Conservation (phyloP, 1,140 invertebrate genomes). For the Drosophila virilis region DNA sequence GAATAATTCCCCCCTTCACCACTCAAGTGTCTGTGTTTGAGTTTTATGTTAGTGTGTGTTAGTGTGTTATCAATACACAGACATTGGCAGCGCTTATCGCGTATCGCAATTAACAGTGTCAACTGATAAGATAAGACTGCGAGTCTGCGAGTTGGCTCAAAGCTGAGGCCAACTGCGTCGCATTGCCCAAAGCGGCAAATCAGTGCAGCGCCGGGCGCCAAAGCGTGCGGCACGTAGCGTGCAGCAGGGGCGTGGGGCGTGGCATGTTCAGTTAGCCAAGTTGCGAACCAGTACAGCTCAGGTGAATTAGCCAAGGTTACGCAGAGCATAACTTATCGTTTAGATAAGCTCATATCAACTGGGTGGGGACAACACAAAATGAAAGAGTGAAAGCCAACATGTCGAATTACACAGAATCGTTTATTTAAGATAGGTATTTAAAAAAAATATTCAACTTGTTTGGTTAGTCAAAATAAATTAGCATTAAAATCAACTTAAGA, state of each 20-base stretch:
- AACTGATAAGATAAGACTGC: slow-evolving; percentile 56
- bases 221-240: slow-evolving; percentile 15
- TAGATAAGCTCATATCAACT: not conserved
- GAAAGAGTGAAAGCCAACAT: slow-evolving; percentile 49
- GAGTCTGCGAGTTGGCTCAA: slow-evolving; percentile 22
- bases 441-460: slow-evolving; percentile 60
- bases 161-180: slow-evolving; percentile 30
- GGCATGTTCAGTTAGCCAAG: slow-evolving; percentile 24
- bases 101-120: slow-evolving; percentile 50
- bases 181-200: slow-evolving; percentile 31
- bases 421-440: slow-evolving; percentile 67
- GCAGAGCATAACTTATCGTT: not conserved
- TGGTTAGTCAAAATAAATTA: slow-evolving; percentile 66
- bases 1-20: slow-evolving; percentile 52
- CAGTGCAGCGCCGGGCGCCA: slow-evolving; percentile 53
- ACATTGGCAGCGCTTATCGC: slow-evolving; percentile 45
- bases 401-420: slow-evolving; percentile 63
- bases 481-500: slow-evolving; percentile 70
- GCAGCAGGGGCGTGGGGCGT: not conserved
- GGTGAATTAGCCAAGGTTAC: not conserved
- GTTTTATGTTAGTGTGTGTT: slow-evolving; percentile 20
- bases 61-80: slow-evolving; percentile 20
- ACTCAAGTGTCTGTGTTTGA: slow-evolving; percentile 5
- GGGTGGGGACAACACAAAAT: slow-evolving; percentile 59
- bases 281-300: not conserved